A percentile compares a stretch with the other conserved stretches of the same genome.
Conservation (phyloP, 2,888 invertebrate genomes). For the Dynastes maya region DNA sequence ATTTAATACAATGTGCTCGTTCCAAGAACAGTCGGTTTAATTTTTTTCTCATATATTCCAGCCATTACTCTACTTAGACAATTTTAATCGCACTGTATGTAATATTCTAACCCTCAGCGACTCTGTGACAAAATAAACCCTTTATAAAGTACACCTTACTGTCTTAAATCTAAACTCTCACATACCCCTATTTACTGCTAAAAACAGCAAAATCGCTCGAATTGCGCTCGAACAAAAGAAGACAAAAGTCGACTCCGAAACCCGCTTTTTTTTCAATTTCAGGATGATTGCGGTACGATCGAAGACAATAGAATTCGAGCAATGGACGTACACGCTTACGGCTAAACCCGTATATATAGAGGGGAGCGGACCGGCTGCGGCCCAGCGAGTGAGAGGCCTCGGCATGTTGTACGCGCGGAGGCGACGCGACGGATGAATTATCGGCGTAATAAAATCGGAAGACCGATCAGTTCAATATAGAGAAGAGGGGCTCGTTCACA, state of each 20-base stretch:
- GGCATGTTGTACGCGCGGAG: constrained; percentile 12
- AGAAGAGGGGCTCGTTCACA: constrained; percentile 12
- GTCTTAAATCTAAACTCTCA: no score
- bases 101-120: no score
- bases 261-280: not conserved
- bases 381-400: no score
- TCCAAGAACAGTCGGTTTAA: no score
- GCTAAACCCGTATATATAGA: constrained; percentile 3
- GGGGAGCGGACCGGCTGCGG: no score
- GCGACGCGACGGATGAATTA: constrained; percentile 34
- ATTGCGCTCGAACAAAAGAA: not conserved
- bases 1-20: no score
- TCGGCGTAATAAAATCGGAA: constrained; percentile 41
- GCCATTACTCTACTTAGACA: no score
- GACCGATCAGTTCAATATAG: constrained; percentile 46
- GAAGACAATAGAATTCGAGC: constrained; percentile 14
- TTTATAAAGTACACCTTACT: no score
- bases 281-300: constrained; percentile 8
- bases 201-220: not conserved
- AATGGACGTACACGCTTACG: not conserved
- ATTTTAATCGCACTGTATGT: no score
- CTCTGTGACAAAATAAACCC: no score
- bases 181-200: no score
- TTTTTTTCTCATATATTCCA: no score
- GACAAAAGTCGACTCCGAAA: not conserved